These are phyloP conservation scores for Delphinapterus leucas DNA, from an alignment of 2,113 vertebrate genomes.

Conservation along the genomic window DNA sequence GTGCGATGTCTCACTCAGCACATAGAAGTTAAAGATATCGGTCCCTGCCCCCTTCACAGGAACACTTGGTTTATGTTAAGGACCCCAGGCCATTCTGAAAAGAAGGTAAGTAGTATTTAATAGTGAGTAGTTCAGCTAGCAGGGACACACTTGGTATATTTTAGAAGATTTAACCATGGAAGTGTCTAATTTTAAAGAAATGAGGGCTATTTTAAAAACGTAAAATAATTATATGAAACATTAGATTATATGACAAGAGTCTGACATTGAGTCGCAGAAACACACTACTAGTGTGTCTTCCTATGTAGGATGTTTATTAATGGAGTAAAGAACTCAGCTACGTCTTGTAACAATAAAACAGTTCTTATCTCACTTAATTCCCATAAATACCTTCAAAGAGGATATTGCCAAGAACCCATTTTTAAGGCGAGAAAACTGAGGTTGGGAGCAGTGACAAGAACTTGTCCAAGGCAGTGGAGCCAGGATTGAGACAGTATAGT, in stretches of 20 bases:
- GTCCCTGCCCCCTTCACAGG: accelerated
- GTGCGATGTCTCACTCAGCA: neutral
- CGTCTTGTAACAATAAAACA: neutral
- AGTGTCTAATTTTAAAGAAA: neutral
- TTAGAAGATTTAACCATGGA: neutral
- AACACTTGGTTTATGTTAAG: neutral
- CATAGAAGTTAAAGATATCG: neutral
- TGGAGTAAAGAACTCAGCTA: neutral
- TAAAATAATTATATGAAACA: neutral
- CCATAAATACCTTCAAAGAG: neutral
- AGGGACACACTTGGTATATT: neutral
- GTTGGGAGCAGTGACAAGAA: neutral
- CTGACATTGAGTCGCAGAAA: neutral
- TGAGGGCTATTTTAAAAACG: neutral
- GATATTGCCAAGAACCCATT: neutral
- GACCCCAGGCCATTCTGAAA: neutral
- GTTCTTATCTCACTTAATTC: neutral
- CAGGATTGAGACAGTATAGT: neutral
- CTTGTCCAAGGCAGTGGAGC: neutral
- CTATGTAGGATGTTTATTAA: neutral
- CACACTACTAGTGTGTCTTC: neutral
- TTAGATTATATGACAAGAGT: neutral
- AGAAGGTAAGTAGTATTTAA: neutral
- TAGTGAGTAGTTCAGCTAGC: neutral
- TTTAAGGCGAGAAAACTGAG: neutral